Base-by-base conservation (phyloP, 1,140 invertebrate genomes). In the Hesperophylax magnus region DNA sequence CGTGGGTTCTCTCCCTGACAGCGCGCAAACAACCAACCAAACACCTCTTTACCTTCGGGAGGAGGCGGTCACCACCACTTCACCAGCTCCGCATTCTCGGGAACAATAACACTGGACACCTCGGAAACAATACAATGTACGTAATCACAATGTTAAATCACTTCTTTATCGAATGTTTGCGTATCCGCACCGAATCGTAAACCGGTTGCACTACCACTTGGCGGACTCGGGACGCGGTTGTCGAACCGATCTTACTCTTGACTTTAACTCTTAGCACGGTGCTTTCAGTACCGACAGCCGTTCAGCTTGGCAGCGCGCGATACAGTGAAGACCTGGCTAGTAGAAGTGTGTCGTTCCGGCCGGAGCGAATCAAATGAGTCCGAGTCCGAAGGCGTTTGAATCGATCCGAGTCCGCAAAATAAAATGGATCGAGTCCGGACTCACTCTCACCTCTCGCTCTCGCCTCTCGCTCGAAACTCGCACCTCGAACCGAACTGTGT, bases 21-120 rank as follows among this genome's bases (percentile, higher is more conserved):
- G 39, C 39, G 11, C 4, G 1, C 9, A 14, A 47, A 9, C 39
- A 14, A 47, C n/a, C 56, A 14, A 47, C 39, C 39, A 47, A 47
- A 47, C 39, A 47, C 39, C 22, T n/a, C 63, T 67, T 67, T 67
- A 67, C 63, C 63, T 67, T 67, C 63, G 27, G 63, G 61, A 58
- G 63, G 24, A 47, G 39, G 39, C 31, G 24, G 22, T 67, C 63
- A 31, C 20, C 24, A 47, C 63, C 63, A 31, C 22, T 31, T 65
- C 56, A 58, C 61, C 61, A 65, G 63, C 63, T 31, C 63, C 24
- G n/a, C 24, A 31, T 22, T 27, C 24, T 24, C 22, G 63, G 63
- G 24, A 31, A 31, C 63, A 31, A 24, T 18, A 27, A 34, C 63
- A 34, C 63, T 31, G 63, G 58, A 22, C 63, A 31, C 63, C 63